Percentiles rank a stretch among this genome's conserved stretches.
Conservation (phyloP, 2,797 vertebrate species). For the Atherinosoma microstoma region DNA sequence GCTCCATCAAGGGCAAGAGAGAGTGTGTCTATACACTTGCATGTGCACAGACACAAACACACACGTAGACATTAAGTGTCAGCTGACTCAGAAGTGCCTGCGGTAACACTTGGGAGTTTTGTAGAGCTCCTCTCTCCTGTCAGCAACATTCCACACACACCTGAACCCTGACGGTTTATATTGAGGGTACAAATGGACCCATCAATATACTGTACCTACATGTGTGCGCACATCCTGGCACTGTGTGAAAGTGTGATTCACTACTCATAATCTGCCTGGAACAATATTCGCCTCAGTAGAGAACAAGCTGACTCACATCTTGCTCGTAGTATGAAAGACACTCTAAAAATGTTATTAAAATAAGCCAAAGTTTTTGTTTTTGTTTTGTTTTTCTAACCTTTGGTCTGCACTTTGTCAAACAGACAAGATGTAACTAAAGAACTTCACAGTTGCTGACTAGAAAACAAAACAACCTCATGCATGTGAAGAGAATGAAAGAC, state of each 20-base stretch:
- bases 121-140: conserved; percentile 42
- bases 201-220: conserved; percentile 2
- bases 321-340: not conserved
- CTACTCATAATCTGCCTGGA: not conserved
- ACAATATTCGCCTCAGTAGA: not conserved
- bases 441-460: conserved; percentile 3
- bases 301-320: conserved; percentile 8
- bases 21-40: not conserved
- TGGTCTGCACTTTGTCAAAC: conserved; percentile 1
- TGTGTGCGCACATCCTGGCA: not conserved
- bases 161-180: conserved; percentile 53
- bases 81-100: conserved; percentile 75
- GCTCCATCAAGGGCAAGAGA: conserved; percentile 22
- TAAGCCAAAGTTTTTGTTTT: not conserved
- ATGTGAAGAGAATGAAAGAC: conserved; percentile 28
- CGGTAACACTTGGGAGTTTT: conserved; percentile 60
- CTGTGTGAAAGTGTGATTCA: not conserved
- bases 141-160: conserved; percentile 72
- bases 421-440: not conserved
- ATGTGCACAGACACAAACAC: conserved; percentile 11
- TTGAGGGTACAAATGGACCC: not conserved
- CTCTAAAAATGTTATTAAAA: conserved; percentile 1
- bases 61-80: conserved; percentile 28
- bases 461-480: conserved; percentile 17
- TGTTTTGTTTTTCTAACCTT: not conserved